Evolutionary conservation across 2,797 vertebrate species (phyloP), one percentile per base, ranked within the genome.

Genomic region (Diceros bicornis): DNA sequence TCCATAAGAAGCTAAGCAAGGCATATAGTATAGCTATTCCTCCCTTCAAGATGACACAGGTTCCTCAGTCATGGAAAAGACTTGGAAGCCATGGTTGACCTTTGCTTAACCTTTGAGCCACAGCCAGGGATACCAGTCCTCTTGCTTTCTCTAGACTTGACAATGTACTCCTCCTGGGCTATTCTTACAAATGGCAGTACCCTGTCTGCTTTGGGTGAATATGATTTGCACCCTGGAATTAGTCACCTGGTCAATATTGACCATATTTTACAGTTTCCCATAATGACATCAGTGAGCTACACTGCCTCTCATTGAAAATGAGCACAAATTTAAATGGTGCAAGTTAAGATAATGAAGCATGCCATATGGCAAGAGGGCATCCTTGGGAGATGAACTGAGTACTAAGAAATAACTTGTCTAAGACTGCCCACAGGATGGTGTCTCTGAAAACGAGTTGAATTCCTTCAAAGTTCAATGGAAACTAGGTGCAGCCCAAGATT

Each of bases 401-500:
- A 79, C 55, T 79, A 93, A 75, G 29, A 91, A 69, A 59, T 78
- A 81, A 41, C 9, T 72, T 64, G 6, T 74, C 2, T 68, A 34
- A 87, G 55, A 77, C 21, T 75, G 21, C 21, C 59, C 72, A 2
- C 0, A 62, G 13, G 4, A 52, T 81, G 27, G 52, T 18, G 16
- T 91, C 6, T 44, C 44, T 79, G 44, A 91, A 94, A 78, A 52
- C 69, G 12, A 82, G 44, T 1, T 62, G 61, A 78, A 96, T 47
- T 55, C 44, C n/a, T 95, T 91, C 62, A 32, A 81, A 94, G 20
- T 82, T 82, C 44, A 72, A 0, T 74, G 57, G 29, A 91, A 95
- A 52, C 37, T 23, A 82, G 21, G 14, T 41, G 77, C 2, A 90
- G 29, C 8, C 41, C 25, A 79, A 47, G 72, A 20, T 85, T 52